These are phyloP conservation scores for Parapsyche elsis DNA, from an alignment of 1,140 invertebrate genomes.

Conservation along the genomic window DNA sequence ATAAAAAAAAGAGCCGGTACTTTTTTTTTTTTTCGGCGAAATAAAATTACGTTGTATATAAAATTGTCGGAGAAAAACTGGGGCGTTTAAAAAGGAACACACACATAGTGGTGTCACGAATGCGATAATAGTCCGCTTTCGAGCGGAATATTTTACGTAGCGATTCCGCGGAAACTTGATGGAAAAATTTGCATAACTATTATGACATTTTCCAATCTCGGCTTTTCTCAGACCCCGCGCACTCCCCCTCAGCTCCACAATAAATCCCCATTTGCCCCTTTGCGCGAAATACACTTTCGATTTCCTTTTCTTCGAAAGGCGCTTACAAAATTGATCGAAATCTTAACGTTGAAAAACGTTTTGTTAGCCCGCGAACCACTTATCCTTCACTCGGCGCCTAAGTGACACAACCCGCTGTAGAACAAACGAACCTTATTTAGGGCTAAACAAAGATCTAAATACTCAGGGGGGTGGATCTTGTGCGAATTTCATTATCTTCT, in stretches of 20 bases:
- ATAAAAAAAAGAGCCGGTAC: not conserved
- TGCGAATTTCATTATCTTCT: conserved; percentile 30
- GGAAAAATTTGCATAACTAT: conserved; percentile 56
- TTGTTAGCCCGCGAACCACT: not conserved
- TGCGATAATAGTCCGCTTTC: conserved; percentile 28
- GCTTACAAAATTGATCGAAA: conserved; percentile 51
- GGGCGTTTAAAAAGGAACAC: not conserved
- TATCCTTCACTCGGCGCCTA: conserved; percentile 17
- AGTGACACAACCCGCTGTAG: not conserved
- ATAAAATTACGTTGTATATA: not conserved
- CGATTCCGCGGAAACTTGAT: conserved; percentile 39
- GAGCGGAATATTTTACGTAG: conserved; percentile 30
- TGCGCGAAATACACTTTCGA: conserved; percentile 47
- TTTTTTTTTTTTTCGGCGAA: not conserved
- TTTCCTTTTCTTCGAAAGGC: conserved; percentile 41
- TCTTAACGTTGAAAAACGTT: conserved; percentile 32
- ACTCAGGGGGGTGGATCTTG: not conserved
- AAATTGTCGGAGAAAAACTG: not conserved
- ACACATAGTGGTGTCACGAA: conserved; percentile 11
- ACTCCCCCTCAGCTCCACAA: conserved; percentile 30
- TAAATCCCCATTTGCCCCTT: conserved; percentile 48
- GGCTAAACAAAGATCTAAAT: conserved; percentile 30
- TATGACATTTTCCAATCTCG: conserved; percentile 56
- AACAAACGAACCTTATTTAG: conserved; percentile 30
- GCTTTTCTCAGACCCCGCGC: conserved; percentile 18